Conservation (phyloP, 2,888 invertebrate species). For the Eudemis profundana region DNA sequence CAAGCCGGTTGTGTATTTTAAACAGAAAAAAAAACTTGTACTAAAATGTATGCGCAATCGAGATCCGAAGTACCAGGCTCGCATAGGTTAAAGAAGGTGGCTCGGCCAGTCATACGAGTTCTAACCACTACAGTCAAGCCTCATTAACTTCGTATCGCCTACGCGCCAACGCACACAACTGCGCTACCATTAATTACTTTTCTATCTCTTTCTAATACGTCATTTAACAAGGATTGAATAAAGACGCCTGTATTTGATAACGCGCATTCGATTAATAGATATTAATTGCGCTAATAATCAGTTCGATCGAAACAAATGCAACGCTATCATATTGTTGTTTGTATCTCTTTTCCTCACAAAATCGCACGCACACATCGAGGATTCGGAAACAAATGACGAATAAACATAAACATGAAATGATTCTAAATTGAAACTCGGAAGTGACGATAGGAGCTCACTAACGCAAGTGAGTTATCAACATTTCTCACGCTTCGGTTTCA, state of each 20-base stretch:
- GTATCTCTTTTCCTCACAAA: slow-evolving; percentile 4
- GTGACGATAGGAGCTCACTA: slow-evolving; percentile 74
- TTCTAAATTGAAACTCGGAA: slow-evolving; percentile 71
- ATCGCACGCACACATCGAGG: slow-evolving; percentile 18
- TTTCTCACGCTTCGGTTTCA: slow-evolving; percentile 80
- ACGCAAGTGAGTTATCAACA: slow-evolving; percentile 83
- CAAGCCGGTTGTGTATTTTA: slow-evolving; percentile 79
- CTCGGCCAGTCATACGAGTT: slow-evolving; percentile 64
- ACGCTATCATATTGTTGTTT: slow-evolving; percentile 10
- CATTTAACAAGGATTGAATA: slow-evolving; percentile 52
- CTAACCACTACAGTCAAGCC: slow-evolving; percentile 60
- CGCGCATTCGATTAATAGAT: slow-evolving; percentile 32
- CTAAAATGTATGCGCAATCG: slow-evolving; percentile 82
- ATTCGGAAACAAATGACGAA: slow-evolving; percentile 21
- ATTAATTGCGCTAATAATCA: slow-evolving; percentile 38
- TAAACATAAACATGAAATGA: slow-evolving; percentile 40
- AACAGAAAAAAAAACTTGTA: slow-evolving; percentile 77
- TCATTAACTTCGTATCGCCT: slow-evolving; percentile 69
- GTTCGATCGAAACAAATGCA: slow-evolving; percentile 11
- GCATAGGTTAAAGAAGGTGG: slow-evolving; percentile 67
- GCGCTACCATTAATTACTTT: slow-evolving; percentile 64
- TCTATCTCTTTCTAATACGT: slow-evolving; percentile 69
- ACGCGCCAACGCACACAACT: slow-evolving; percentile 63
- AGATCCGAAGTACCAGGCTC: slow-evolving; percentile 78
- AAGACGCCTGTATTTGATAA: slow-evolving; percentile 38